Conservation (phyloP, 2,113 vertebrate genomes). For the Tangachromis dhanisi region DNA sequence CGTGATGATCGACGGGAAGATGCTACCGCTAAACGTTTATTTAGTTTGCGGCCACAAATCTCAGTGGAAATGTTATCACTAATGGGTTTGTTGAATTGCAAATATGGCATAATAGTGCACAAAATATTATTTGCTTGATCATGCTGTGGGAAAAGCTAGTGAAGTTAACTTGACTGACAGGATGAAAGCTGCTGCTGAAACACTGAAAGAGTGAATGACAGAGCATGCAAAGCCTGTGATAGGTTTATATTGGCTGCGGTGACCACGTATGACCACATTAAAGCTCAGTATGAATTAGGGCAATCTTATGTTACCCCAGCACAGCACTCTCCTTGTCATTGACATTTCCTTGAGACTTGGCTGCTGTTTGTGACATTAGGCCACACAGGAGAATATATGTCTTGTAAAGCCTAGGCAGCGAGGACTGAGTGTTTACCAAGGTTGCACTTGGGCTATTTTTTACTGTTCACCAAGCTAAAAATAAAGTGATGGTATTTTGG, state of each 20-base stretch:
- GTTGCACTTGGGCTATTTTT: constrained; percentile 57
- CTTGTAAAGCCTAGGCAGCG: constrained; percentile 45
- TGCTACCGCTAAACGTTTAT: background rate
- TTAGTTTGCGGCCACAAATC: background rate
- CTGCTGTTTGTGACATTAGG: constrained; percentile 47
- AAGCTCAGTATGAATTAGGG: background rate
- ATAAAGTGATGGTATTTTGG: constrained; percentile 65
- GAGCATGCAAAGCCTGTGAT: background rate
- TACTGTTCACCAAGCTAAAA: constrained; percentile 31
- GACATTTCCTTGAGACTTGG: constrained; percentile 62
- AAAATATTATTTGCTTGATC: background rate
- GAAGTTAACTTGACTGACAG: background rate
- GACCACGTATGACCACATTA: background rate
- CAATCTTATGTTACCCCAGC: constrained; percentile 11
- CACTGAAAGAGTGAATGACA: constrained; percentile 4
- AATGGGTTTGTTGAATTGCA: background rate
- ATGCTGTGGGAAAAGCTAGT: background rate
- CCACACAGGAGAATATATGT: constrained; percentile 30
- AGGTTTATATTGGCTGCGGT: background rate
- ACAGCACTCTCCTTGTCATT: constrained; percentile 41
- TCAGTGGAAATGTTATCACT: background rate
- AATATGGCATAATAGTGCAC: background rate
- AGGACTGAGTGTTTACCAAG: constrained; percentile 56
- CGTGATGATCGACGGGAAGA: background rate
- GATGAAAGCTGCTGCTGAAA: constrained; percentile 6